These are phyloP conservation scores for Eupithecia vulgata DNA, from an alignment of 2,888 invertebrate species.

Conservation along the genomic window DNA sequence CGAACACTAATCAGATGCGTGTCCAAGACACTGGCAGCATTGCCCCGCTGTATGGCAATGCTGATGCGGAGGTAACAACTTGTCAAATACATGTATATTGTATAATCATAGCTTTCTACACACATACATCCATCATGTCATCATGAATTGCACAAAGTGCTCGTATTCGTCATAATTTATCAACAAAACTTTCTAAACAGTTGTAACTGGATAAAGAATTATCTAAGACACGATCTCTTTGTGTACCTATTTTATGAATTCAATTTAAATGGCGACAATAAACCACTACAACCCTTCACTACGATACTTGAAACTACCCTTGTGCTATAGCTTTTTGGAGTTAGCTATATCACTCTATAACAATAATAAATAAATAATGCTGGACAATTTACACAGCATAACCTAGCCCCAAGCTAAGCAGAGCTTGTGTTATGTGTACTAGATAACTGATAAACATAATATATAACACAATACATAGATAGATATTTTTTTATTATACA, in stretches of 20 bases:
- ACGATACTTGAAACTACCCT: slow-evolving; percentile 36
- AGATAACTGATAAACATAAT: no score
- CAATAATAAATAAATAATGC: no score
- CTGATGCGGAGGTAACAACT: no score
- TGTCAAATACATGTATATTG: no score
- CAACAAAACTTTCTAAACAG: slow-evolving; percentile 12
- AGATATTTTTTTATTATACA: no score
- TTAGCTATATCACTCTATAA: slow-evolving; percentile 17
- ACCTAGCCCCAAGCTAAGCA: no score
- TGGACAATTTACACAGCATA: no score
- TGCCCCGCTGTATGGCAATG: no score
- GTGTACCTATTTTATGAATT: slow-evolving; percentile 36
- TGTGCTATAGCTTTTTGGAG: slow-evolving; percentile 11
- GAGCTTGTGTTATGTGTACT: no score
- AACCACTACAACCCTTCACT: slow-evolving; percentile 51
- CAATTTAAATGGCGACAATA: slow-evolving; percentile 43
- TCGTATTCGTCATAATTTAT: slow-evolving; percentile 10
- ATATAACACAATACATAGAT: no score
- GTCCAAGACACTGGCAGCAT: no score
- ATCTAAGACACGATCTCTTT: slow-evolving; percentile 43
- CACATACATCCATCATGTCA: neutral
- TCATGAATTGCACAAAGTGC: neutral
- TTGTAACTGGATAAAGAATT: slow-evolving; percentile 22
- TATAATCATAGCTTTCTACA: neutral
- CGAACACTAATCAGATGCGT: no score